These are phyloP conservation scores for Erinaceus europaeus DNA, from an alignment of 2,113 vertebrate species.

Conservation along the genomic window DNA sequence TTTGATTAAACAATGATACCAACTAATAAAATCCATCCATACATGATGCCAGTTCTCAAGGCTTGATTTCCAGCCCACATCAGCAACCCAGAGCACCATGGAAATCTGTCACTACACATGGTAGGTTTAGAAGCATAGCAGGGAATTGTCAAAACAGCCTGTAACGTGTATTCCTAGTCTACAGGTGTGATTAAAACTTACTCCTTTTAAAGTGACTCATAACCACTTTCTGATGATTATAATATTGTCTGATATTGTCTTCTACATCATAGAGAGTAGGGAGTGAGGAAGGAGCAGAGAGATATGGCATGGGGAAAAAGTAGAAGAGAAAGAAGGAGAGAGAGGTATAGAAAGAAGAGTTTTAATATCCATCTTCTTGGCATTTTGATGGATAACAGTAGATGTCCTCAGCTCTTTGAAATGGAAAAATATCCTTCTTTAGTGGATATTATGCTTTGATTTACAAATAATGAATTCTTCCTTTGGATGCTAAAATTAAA, in stretches of 20 bases:
- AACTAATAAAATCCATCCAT: not conserved
- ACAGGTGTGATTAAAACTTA: not conserved
- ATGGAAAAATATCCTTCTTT: not conserved
- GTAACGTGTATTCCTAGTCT: not conserved
- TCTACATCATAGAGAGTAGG: not conserved
- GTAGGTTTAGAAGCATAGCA: not conserved
- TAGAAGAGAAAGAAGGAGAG: too few species aligned
- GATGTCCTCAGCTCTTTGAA: not conserved
- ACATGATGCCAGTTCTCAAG: not conserved
- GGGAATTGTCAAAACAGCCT: not conserved
- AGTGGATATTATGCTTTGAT: not conserved
- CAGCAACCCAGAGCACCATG: not conserved
- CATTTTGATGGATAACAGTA: not conserved
- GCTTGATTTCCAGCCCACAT: not conserved
- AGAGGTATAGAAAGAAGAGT: not conserved
- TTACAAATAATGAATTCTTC: not conserved
- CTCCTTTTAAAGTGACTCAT: not conserved
- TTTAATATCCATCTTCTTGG: not conserved
- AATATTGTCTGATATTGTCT: not conserved
- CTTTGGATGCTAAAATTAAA: not conserved
- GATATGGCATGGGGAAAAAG: not conserved
- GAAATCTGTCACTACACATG: not conserved
- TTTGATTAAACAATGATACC: conserved; percentile 7
- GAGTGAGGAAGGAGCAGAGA: not conserved
- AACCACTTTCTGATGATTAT: not conserved